Base-by-base conservation (phyloP, 1,140 invertebrate genomes). In the Catajapyx aquilonaris region DNA sequence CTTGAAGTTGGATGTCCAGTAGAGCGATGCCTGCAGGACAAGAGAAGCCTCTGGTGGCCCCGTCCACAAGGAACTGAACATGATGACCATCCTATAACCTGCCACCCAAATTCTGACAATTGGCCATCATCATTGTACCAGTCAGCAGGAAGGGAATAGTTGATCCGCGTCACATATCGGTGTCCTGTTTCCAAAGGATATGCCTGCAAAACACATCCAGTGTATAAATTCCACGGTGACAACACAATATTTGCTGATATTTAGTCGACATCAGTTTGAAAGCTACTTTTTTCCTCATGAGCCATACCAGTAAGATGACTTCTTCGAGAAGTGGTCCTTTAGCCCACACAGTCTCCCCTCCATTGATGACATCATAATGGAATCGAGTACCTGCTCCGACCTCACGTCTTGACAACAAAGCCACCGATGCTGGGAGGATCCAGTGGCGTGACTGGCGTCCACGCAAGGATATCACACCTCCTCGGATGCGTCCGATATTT, bases 51-150 rank as follows among this genome's bases (percentile, higher is more conserved):
- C 18, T 61, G 53, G 10, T 54, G 52, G 9, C 66, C 70, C 40
- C 55, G 53, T 0, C 67, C 69, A 43, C 71, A 73, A 5, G 59
- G 52, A 3, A 51, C 55, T 3, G 66, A 66, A 40, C 70, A 73
- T 1, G 56, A 48, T 11, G 62, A 59, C 65, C 68, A 70, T 1
- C 60, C 60, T 1, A 61, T 61, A 19, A 58, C 46, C 20, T 63
- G 52, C 68, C 68, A 71, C 10, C 50, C 48, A 42, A 63, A 69
- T 25, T 56, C 57, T 30, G 43, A 50, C 18, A 53, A 54, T 4
- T 50, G 48, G 13, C 47, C 43, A n/a, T 48, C 45, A 19, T 51
- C 44, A 34, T 52, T 42, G 13, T 52, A 54, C 39, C 58, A 47
- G 23, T 59, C 42, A 13, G 46, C 46, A 40, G 57, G 59, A 34